These are phyloP conservation scores for Macroteleia sp. DNA, from an alignment of 2,888 invertebrate species.

Conservation along the genomic window DNA sequence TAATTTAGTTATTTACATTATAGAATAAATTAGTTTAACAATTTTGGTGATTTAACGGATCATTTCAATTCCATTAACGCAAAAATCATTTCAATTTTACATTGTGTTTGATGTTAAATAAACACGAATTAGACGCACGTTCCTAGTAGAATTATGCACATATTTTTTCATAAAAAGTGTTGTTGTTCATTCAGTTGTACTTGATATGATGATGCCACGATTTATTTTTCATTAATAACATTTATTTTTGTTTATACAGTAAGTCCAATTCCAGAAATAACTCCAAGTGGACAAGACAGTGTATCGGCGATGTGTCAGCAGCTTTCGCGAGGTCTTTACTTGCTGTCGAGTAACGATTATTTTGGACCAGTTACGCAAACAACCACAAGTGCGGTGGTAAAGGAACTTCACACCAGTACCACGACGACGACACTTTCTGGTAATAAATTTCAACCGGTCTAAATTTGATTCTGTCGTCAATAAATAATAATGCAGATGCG, in stretches of 20 bases:
- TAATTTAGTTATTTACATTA: not conserved
- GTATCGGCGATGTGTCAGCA: constrained; percentile 93
- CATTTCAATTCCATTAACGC: not conserved
- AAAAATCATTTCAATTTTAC: constrained; percentile 10
- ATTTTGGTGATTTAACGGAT: not conserved
- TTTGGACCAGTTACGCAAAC: constrained; percentile 76
- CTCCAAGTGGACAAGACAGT: constrained; percentile 88
- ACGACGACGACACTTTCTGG: constrained; percentile 70
- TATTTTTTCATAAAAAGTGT: constrained; percentile 23
- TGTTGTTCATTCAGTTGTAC: constrained; percentile 12
- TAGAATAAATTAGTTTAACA: not conserved
- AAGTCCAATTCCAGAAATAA: constrained; percentile 91
- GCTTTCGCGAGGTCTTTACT: constrained; percentile 89
- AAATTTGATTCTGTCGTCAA: no score
- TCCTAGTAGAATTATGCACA: constrained; percentile 49
- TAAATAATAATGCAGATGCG: no score
- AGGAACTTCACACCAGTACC: constrained; percentile 74
- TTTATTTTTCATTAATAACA: constrained; percentile 8
- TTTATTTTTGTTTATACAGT: constrained; percentile 83
- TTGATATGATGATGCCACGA: not conserved
- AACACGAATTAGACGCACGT: constrained; percentile 51
- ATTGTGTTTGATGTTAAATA: constrained; percentile 11
- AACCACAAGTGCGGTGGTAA: constrained; percentile 72
- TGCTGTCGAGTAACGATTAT: constrained; percentile 88
- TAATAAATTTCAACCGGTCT: constrained; percentile 59